Evolutionary conservation across 2,888 invertebrate species (phyloP).

Genomic region (Cactoblastis cactorum): DNA sequence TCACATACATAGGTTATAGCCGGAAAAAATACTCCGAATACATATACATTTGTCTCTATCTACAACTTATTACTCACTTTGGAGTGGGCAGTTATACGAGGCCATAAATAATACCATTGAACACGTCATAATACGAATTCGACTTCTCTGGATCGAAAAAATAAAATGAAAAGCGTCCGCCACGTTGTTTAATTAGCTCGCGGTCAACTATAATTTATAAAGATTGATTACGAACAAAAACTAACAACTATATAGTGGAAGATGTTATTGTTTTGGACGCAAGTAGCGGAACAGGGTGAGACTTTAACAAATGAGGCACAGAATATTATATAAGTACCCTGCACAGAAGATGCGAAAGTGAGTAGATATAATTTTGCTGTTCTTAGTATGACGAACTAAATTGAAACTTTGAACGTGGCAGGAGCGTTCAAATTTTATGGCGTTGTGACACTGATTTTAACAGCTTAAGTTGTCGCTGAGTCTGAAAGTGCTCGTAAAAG

Average conservation of each 20-base stretch:
- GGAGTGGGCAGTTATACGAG: conserved; percentile 1
- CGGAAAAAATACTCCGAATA: background rate
- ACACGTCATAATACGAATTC: conserved; percentile 9
- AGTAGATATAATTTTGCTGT: too few species aligned
- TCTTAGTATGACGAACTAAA: too few species aligned
- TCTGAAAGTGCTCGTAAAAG: too few species aligned
- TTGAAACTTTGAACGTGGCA: too few species aligned
- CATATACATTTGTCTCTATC: conserved; percentile 1
- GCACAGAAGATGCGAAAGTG: too few species aligned
- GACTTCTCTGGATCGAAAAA: conserved; percentile 5
- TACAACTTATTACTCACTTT: background rate
- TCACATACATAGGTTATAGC: too few species aligned
- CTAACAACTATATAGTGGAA: conserved; percentile 11
- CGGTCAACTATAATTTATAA: conserved; percentile 14
- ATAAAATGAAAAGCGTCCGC: conserved; percentile 1
- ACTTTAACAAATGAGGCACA: too few species aligned
- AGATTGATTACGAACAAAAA: conserved; percentile 16
- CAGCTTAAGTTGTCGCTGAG: too few species aligned
- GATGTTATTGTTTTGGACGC: background rate
- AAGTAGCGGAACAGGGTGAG: background rate
- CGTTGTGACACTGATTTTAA: too few species aligned
- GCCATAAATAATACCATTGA: conserved; percentile 10
- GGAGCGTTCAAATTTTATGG: too few species aligned
- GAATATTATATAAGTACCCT: too few species aligned
- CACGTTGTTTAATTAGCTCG: conserved; percentile 9